Evolutionary conservation across 2,888 invertebrate species (phyloP).

Genomic region (Drosophila pegasa): DNA sequence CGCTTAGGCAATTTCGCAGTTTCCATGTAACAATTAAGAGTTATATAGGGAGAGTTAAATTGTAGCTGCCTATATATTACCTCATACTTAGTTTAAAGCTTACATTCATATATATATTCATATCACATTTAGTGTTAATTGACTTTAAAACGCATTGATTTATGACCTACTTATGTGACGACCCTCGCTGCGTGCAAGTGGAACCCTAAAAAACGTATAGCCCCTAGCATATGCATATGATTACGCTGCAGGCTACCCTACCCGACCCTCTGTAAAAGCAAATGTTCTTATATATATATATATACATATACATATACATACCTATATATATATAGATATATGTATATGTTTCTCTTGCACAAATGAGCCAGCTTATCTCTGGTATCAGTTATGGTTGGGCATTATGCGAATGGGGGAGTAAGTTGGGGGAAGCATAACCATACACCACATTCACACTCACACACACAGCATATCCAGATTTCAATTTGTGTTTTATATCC

Average conservation of each 20-base stretch:
- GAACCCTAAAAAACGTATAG: slow-evolving; percentile 23
- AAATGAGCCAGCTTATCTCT: slow-evolving; percentile 57
- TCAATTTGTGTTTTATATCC: slow-evolving; percentile 47
- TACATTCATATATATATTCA: background rate
- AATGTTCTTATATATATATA: slow-evolving; percentile 9
- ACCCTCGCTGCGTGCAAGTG: slow-evolving; percentile 9
- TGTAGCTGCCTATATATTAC: background rate
- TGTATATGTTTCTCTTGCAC: slow-evolving; percentile 24
- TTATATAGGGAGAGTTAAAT: background rate
- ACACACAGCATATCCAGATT: slow-evolving; percentile 65
- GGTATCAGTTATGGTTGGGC: slow-evolving; percentile 40
- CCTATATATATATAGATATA: background rate
- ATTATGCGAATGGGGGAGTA: slow-evolving; percentile 6
- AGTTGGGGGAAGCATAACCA: slow-evolving; percentile 11
- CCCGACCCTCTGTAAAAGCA: slow-evolving; percentile 28
- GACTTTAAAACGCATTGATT: background rate
- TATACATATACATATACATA: background rate
- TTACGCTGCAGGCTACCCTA: slow-evolving; percentile 16
- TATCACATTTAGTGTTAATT: slow-evolving; percentile 1
- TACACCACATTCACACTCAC: slow-evolving; percentile 8
- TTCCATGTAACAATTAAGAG: background rate
- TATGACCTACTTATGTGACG: slow-evolving; percentile 7
- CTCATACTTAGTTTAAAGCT: background rate
- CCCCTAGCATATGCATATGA: slow-evolving; percentile 7
- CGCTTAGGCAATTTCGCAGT: background rate